These are phyloP conservation scores for Pogonus chalceus DNA, from an alignment of 1,140 invertebrate species.

Conservation along the genomic window DNA sequence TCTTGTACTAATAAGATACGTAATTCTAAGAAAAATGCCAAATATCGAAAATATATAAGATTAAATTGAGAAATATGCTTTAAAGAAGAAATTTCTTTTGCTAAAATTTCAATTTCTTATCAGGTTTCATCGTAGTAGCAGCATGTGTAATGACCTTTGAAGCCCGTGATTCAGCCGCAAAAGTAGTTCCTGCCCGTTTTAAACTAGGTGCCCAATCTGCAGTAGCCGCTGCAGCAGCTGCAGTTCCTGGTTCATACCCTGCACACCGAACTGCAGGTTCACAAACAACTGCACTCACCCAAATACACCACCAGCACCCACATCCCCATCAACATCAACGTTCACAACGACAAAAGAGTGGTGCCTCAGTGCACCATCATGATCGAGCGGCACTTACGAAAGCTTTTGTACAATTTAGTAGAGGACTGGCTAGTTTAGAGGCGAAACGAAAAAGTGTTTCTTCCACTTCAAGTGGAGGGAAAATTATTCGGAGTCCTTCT, in stretches of 20 bases:
- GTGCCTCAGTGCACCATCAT: constrained; percentile 28
- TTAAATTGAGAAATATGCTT: too few relatives aligned
- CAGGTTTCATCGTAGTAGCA: constrained; percentile 84
- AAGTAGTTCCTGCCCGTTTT: constrained; percentile 69
- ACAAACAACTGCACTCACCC: constrained; percentile 36
- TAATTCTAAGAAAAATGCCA: too few relatives aligned
- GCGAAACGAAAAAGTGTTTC: constrained; percentile 11
- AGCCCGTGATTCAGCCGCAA: constrained; percentile 75
- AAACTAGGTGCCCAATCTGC: constrained; percentile 44
- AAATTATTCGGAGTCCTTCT: constrained; percentile 24
- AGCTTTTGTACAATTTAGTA: constrained; percentile 59
- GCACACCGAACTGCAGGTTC: constrained; percentile 25
- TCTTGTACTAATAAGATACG: too few relatives aligned
- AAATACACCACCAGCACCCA: constrained; percentile 27
- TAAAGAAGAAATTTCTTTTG: too few relatives aligned
- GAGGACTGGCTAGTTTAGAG: constrained; percentile 39
- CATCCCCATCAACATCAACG: constrained; percentile 29
- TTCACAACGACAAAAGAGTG: constrained; percentile 1
- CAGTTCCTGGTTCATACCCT: background rate
- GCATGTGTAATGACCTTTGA: constrained; percentile 94
- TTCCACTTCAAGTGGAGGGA: constrained; percentile 11
- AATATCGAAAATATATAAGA: too few relatives aligned
- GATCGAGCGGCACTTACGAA: constrained; percentile 53
- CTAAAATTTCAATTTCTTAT: constrained; percentile 30
- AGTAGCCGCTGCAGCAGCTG: constrained; percentile 12